A percentile compares a stretch with the other conserved stretches of the same genome.
Conservation (phyloP, 2,888 invertebrate genomes). For the Operophtera brumata region DNA sequence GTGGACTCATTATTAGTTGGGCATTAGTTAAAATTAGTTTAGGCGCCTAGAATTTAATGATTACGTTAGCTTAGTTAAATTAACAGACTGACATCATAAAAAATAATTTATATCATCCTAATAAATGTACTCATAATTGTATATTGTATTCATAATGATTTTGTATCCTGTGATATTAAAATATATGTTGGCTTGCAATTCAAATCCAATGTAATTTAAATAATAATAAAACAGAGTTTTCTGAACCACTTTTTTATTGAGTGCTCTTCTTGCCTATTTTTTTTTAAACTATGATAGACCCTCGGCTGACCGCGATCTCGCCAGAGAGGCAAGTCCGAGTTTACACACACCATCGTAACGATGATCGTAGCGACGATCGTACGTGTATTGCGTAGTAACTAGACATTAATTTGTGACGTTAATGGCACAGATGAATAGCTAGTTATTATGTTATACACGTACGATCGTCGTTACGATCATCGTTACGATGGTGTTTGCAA, state of each 20-base stretch:
- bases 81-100: conserved; percentile 40
- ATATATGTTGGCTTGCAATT: conserved; percentile 31
- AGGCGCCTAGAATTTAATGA: not conserved
- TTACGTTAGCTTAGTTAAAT: conserved; percentile 13
- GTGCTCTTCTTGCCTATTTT: not conserved
- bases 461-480: too few species aligned
- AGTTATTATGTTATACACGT: too few species aligned
- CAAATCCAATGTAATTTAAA: conserved; percentile 11
- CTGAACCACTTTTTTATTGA: not conserved
- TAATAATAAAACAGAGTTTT: not conserved
- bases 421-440: not conserved
- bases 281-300: too few species aligned
- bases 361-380: too few species aligned
- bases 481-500: too few species aligned
- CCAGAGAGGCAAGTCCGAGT: too few species aligned
- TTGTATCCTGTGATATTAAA: conserved; percentile 54
- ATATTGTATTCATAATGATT: conserved; percentile 15
- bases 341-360: too few species aligned
- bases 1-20: not conserved
- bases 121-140: conserved; percentile 5
- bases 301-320: too few species aligned
- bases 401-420: too few species aligned
- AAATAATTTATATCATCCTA: conserved; percentile 33
- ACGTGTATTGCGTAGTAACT: too few species aligned
- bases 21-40: not conserved